Percentiles rank a stretch among this genome's conserved stretches.
These are phyloP conservation scores for Ranitomeya variabilis DNA, from an alignment of 2,113 vertebrate species.

Conservation along the genomic window DNA sequence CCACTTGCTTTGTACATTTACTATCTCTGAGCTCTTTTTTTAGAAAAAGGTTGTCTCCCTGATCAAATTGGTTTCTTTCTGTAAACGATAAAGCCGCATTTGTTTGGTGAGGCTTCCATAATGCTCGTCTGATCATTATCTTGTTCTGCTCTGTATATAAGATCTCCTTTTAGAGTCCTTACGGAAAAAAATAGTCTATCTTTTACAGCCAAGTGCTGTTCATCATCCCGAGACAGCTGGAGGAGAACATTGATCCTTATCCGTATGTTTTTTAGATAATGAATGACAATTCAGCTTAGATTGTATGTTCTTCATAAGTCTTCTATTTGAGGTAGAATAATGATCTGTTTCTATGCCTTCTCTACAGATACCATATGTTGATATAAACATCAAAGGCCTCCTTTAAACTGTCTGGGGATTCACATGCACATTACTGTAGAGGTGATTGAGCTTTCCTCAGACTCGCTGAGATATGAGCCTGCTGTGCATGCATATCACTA, in stretches of 20 bases:
- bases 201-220: slow-evolving; percentile 27
- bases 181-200: slow-evolving; percentile 7
- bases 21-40: background rate
- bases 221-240: slow-evolving; percentile 35
- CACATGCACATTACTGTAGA: slow-evolving; percentile 20
- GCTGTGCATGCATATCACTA: background rate
- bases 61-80: background rate
- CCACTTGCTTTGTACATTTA: background rate
- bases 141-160: background rate
- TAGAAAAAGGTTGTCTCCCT: background rate
- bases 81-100: background rate
- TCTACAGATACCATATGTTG: slow-evolving; percentile 36
- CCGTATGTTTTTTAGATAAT: slow-evolving; percentile 46
- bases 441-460: slow-evolving; percentile 27
- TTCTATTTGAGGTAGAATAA: slow-evolving; percentile 47
- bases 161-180: background rate
- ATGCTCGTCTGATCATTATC: slow-evolving; percentile 21
- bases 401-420: slow-evolving; percentile 16
- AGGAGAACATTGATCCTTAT: slow-evolving; percentile 37
- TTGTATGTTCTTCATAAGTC: slow-evolving; percentile 32
- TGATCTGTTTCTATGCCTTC: slow-evolving; percentile 34
- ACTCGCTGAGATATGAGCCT: background rate
- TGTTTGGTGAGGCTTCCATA: background rate
- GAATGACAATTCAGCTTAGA: slow-evolving; percentile 35
- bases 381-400: slow-evolving; percentile 47